phyloP scores from a whole-genome alignment of 2,113 vertebrate species.

The Osmerus eperlanus region DNA sequence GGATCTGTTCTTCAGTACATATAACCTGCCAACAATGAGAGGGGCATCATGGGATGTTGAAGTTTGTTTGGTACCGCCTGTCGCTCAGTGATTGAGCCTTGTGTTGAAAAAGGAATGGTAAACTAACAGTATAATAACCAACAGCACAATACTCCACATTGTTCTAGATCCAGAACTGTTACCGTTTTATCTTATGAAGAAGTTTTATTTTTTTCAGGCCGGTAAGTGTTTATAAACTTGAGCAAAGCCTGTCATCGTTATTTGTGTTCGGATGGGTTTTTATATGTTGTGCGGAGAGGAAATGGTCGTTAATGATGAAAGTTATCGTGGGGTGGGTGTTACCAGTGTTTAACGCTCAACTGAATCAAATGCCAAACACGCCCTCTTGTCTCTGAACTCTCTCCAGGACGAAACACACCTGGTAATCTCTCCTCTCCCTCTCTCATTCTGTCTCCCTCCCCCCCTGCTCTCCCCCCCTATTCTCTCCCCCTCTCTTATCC shows the following conservation, averaged over 20 bases:
- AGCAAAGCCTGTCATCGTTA: slow-evolving; percentile 56
- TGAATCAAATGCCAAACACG: slow-evolving; percentile 32
- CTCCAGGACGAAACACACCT: slow-evolving; percentile 37
- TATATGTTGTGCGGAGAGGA: slow-evolving; percentile 63
- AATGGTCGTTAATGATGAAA: slow-evolving; percentile 54
- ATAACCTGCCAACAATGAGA: neutral
- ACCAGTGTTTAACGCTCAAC: slow-evolving; percentile 33
- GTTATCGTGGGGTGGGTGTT: slow-evolving; percentile 40
- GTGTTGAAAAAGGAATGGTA: too few relatives aligned
- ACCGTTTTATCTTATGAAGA: slow-evolving; percentile 31
- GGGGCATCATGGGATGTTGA: neutral
- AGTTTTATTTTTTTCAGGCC: too few relatives aligned
- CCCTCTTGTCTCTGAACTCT: slow-evolving; percentile 53
- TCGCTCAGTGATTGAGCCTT: too few relatives aligned
- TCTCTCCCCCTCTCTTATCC: slow-evolving; percentile 7
- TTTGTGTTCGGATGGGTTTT: slow-evolving; percentile 47
- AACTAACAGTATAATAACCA: too few relatives aligned
- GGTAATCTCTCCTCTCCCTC: slow-evolving; percentile 40
- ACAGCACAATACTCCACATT: neutral
- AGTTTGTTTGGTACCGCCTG: too few relatives aligned
- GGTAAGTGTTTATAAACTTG: slow-evolving; percentile 54
- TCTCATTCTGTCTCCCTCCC: neutral
- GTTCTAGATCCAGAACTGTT: neutral
- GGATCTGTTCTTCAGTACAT: slow-evolving; percentile 6
- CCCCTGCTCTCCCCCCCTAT: slow-evolving; percentile 38